Conservation (phyloP, 2,113 vertebrate species). For the Catharus minimus region DNA sequence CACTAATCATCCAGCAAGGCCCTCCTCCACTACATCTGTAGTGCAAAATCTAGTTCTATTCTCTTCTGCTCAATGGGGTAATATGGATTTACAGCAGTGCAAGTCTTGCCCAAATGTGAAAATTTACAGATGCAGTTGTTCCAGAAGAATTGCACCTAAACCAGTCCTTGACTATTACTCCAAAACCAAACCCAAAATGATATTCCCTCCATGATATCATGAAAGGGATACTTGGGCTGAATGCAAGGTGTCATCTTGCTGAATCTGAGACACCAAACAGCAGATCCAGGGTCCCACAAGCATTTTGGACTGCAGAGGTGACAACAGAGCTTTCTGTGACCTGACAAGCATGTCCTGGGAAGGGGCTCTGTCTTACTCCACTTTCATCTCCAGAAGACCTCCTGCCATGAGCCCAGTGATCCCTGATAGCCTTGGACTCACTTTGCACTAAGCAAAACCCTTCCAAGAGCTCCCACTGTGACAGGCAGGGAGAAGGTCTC, state of each 20-base stretch:
- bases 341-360: fast-evolving
- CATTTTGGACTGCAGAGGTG: neutral
- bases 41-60: neutral
- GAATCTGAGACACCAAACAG: neutral
- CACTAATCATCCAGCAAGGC: neutral
- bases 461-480: neutral
- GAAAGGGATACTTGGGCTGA: neutral
- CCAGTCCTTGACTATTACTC: neutral
- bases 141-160: neutral
- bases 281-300: neutral
- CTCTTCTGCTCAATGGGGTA: neutral
- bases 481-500: neutral
- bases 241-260: neutral
- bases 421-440: neutral
- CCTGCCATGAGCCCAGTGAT: neutral
- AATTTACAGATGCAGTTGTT: neutral
- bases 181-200: neutral
- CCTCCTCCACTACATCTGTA: neutral
- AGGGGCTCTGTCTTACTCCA: neutral
- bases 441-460: neutral
- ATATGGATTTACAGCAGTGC: neutral
- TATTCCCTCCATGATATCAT: neutral
- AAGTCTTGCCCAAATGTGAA: neutral
- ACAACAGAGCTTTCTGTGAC: neutral
- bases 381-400: neutral